Evolutionary conservation across 1,140 invertebrate genomes (phyloP), one percentile per base, ranked within the genome.

Genomic region (Eurosta solidaginis): DNA sequence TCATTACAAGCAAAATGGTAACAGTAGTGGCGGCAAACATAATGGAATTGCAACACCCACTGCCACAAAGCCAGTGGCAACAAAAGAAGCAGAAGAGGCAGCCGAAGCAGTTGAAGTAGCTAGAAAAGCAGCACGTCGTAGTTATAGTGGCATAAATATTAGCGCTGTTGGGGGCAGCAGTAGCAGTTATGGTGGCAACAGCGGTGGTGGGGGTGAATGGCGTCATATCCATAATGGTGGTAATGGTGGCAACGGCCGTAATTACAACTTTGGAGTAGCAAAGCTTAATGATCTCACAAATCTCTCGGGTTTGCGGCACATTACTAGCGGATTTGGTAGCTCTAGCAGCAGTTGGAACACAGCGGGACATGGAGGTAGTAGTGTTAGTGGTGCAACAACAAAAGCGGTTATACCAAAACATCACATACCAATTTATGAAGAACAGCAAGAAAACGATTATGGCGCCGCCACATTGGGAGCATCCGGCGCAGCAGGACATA

Each of bases 371-470:
- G 44, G 7, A 9, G 44, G 44, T 45, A 45, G 33, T 22, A 12
- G 52, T 52, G 7, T 49, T 76, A 42, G 74, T 84, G 79, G 81
- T 82, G 17, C 82, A 29, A 81, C 83, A 54, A 74, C 84, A n/a
- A 42, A n/a, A n/a, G n/a, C 82, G 73, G 81, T 80, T 27, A 40
- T 78, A 17, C 82, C 81, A 4, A 85, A 85, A 49, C 83, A 86
- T 78, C 83, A 86, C 81, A 86, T 84, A 82, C 85, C 85, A 47
- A 86, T 86, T 81, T 86, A 86, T 76, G 85, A 86, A 80, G 85
- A 86, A 74, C 83, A 86, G 80, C 82, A 86, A 68, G 85, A 86
- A 81, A 84, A 86, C 76, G 82, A 84, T 17, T 83, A 82, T 29
- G 77, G 44, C 40, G 74, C 52, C 36, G 77, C 74, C 40, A 42